Conservation (phyloP, 2,113 vertebrate species). For the Zosterops lateralis region DNA sequence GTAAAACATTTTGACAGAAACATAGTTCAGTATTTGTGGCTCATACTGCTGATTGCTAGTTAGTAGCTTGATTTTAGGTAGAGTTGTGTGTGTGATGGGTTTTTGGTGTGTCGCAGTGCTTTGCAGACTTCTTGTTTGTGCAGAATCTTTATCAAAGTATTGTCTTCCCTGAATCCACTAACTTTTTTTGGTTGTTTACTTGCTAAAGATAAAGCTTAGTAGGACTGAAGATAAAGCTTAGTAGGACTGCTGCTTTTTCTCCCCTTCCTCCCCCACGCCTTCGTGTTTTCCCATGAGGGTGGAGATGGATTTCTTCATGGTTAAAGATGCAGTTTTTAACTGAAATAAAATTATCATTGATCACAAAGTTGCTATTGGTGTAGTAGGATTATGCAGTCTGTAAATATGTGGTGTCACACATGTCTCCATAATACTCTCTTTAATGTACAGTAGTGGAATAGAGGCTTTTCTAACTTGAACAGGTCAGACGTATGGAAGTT, state of each 20-base stretch:
- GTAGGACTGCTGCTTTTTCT: neutral
- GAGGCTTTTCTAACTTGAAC: neutral
- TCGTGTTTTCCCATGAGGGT: neutral
- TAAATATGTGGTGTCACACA: neutral
- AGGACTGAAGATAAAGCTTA: neutral
- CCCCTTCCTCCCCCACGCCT: fast-evolving
- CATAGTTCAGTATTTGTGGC: fast-evolving
- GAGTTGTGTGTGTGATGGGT: fast-evolving
- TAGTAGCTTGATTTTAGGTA: neutral
- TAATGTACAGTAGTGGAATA: neutral
- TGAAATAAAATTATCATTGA: neutral
- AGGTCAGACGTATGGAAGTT: neutral
- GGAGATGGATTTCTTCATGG: neutral
- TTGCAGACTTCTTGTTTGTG: neutral
- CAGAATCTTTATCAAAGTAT: neutral
- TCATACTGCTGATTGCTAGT: neutral
- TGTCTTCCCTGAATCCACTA: neutral
- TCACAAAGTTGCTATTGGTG: neutral
- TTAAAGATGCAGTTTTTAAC: neutral
- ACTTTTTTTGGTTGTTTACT: neutral
- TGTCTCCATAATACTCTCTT: neutral
- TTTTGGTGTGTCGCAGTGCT: fast-evolving
- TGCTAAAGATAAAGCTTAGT: neutral
- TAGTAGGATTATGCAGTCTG: neutral
- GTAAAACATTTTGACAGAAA: neutral